Conservation (phyloP, 2,797 vertebrate genomes). For the Sandelia bainsii region DNA sequence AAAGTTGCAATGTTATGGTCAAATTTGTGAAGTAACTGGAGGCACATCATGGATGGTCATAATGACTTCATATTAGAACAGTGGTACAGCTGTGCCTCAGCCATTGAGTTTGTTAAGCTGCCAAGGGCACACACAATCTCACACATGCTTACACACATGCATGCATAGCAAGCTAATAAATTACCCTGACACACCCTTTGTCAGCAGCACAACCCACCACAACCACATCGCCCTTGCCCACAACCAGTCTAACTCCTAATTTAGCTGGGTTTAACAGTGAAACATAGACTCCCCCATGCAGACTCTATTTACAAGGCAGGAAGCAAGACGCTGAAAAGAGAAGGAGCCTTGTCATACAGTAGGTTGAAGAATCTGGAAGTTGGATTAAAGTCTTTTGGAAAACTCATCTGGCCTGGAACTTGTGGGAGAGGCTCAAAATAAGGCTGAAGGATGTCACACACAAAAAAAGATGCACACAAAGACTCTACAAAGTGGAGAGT, state of each 20-base stretch:
- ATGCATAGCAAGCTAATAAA: slow-evolving; percentile 75
- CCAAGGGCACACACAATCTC: slow-evolving; percentile 68
- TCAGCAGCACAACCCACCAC: slow-evolving; percentile 71
- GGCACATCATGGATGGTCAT: slow-evolving; percentile 73
- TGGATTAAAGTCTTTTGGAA: slow-evolving; percentile 65
- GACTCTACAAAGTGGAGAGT: slow-evolving; percentile 18
- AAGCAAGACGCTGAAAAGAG: slow-evolving; percentile 44
- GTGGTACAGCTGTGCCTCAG: slow-evolving; percentile 81
- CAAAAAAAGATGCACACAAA: not conserved
- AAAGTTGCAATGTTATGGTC: slow-evolving; percentile 69
- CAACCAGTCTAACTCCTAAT: slow-evolving; percentile 76
- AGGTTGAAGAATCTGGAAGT: slow-evolving; percentile 55
- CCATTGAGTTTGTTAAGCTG: slow-evolving; percentile 76
- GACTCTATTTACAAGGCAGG: slow-evolving; percentile 53
- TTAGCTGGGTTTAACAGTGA: slow-evolving; percentile 75
- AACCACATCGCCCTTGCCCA: slow-evolving; percentile 77
- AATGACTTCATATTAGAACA: slow-evolving; percentile 83
- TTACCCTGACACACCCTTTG: slow-evolving; percentile 78
- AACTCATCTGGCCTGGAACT: slow-evolving; percentile 49
- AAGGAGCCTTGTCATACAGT: slow-evolving; percentile 29
- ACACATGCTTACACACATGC: slow-evolving; percentile 8
- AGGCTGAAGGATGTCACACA: slow-evolving; percentile 31
- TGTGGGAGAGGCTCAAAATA: slow-evolving; percentile 40
- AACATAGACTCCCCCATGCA: slow-evolving; percentile 60
- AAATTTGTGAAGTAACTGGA: slow-evolving; percentile 82